Evolutionary conservation across 2,888 invertebrate species (phyloP).

Genomic region (Alentia gelatinosa): DNA sequence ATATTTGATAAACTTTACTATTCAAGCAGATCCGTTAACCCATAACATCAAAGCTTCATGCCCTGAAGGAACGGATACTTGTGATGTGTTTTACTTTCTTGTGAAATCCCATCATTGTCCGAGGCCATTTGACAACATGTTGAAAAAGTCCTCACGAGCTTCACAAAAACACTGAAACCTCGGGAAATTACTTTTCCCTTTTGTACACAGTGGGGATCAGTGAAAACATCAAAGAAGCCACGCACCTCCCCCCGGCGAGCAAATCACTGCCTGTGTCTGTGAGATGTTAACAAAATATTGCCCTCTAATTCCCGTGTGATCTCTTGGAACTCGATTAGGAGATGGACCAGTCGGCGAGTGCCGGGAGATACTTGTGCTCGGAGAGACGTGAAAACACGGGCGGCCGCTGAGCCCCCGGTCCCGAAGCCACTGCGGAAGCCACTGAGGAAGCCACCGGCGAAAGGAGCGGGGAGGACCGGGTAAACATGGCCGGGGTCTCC

Average conservation of each 20-base stretch:
- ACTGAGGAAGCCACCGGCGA: not conserved
- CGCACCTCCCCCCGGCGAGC: not conserved
- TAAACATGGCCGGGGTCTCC: not conserved
- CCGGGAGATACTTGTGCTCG: not conserved
- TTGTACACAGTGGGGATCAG: not conserved
- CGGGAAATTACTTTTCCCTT: not conserved
- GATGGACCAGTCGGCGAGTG: not conserved
- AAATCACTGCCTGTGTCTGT: slow-evolving; percentile 11
- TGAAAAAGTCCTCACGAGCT: too few species aligned
- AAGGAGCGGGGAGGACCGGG: not conserved
- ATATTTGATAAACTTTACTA: too few species aligned
- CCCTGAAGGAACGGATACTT: too few species aligned
- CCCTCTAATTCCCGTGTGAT: slow-evolving; percentile 16
- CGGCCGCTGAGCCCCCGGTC: not conserved
- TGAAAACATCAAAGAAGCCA: not conserved
- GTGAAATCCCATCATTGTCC: too few species aligned
- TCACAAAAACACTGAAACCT: too few species aligned
- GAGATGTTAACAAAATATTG: slow-evolving; percentile 30
- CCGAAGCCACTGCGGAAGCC: not conserved
- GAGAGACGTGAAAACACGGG: not conserved
- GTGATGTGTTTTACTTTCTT: too few species aligned
- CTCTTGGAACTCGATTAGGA: not conserved
- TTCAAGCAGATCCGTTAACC: too few species aligned
- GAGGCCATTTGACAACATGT: too few species aligned
- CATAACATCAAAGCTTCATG: too few species aligned